Evolutionary conservation across 1,140 invertebrate genomes (phyloP).

Genomic region (Pygmarrhopalites habei): DNA sequence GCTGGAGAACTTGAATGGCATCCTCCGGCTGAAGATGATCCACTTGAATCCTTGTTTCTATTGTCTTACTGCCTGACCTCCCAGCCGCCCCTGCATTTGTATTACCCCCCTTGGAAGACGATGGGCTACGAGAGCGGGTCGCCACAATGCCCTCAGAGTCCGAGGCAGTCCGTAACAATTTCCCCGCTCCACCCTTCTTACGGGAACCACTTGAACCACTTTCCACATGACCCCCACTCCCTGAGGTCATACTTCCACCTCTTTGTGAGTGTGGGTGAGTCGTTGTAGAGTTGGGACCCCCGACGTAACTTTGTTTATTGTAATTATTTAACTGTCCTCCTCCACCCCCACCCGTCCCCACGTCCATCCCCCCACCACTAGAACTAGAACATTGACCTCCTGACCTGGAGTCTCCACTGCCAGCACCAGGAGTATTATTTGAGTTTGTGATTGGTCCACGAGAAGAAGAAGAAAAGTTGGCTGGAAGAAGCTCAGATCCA

Average conservation of each 20-base stretch:
- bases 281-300: too few species aligned
- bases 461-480: neutral
- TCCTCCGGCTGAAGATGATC: constrained; percentile 12
- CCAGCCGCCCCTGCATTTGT: too few species aligned
- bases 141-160: neutral
- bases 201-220: neutral
- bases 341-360: too few species aligned
- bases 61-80: constrained; percentile 4
- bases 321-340: too few species aligned
- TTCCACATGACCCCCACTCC: too few species aligned
- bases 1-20: constrained; percentile 6
- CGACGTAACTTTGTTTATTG: too few species aligned
- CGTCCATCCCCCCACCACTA: too few species aligned
- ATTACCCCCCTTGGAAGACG: constrained; percentile 38
- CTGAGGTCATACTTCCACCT: too few species aligned
- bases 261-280: too few species aligned
- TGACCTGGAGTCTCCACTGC: neutral
- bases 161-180: constrained; percentile 3
- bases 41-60: constrained; percentile 25
- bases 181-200: neutral
- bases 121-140: constrained; percentile 15
- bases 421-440: constrained; percentile 6
- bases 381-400: constrained; percentile 9
- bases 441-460: constrained; percentile 2
- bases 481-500: constrained; percentile 4